These are phyloP conservation scores for Bryconaethiops microstoma DNA, from an alignment of 2,797 vertebrate species.

Conservation along the genomic window DNA sequence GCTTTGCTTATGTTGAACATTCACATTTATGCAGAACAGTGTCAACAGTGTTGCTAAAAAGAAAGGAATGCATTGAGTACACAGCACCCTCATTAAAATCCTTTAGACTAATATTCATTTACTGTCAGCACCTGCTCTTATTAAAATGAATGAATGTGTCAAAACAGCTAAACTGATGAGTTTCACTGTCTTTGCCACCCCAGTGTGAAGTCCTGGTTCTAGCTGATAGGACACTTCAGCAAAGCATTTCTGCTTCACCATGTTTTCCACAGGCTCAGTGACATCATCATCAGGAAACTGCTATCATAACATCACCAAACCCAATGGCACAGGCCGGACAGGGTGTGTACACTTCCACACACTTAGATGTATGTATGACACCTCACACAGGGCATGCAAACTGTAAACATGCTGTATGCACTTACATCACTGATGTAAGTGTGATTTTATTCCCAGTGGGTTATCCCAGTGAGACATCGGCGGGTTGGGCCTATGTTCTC, in stretches of 20 bases:
- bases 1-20: slow-evolving; percentile 28
- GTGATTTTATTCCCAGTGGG: not conserved
- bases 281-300: slow-evolving; percentile 40
- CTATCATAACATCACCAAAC: slow-evolving; percentile 24
- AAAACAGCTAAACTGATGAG: not conserved
- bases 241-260: slow-evolving; percentile 26
- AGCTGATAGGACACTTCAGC: slow-evolving; percentile 15
- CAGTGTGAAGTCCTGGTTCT: not conserved
- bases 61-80: slow-evolving; percentile 8
- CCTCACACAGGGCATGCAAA: not conserved
- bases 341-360: slow-evolving; percentile 1
- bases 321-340: slow-evolving; percentile 8
- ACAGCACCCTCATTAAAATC: not conserved
- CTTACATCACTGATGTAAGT: not conserved
- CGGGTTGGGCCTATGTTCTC: not conserved
- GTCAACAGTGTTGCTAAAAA: slow-evolving; percentile 32
- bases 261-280: slow-evolving; percentile 33
- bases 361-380: not conserved
- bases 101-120: not conserved
- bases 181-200: not conserved
- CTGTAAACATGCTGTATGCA: not conserved
- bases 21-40: not conserved
- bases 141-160: not conserved
- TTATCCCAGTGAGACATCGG: not conserved
- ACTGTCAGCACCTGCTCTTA: not conserved